phyloP scores from a whole-genome alignment of 2,113 vertebrate genomes.

The Pipa parva region DNA sequence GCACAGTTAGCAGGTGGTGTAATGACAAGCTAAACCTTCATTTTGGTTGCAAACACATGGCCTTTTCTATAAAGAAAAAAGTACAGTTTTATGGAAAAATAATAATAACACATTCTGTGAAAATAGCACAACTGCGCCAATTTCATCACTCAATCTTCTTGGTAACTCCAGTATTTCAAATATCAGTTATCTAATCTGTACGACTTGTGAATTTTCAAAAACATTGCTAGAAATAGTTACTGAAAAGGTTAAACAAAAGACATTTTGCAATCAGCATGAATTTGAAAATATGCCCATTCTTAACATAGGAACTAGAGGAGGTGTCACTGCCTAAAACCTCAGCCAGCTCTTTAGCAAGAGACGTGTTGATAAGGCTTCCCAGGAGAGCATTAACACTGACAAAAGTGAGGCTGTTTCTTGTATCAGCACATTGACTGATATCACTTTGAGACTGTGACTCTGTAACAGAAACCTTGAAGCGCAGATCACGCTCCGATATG shows the following conservation, averaged over 20 bases:
- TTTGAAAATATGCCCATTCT: constrained; percentile 1
- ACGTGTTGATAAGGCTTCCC: constrained; percentile 26
- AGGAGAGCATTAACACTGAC: constrained; percentile 1
- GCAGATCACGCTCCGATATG: constrained; percentile 17
- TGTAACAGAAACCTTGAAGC: constrained; percentile 13
- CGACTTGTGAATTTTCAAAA: not conserved
- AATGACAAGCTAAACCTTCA: no score
- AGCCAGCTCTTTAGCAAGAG: constrained; percentile 26
- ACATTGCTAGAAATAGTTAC: not conserved
- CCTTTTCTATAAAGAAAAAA: no score
- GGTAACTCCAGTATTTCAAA: no score
- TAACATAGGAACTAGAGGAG: constrained; percentile 1
- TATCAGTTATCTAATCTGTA: no score
- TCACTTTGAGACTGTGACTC: constrained; percentile 12
- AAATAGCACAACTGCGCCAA: no score
- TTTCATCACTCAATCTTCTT: no score
- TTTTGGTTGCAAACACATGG: no score
- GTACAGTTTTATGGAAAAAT: no score
- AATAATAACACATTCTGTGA: no score
- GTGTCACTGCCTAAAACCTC: constrained; percentile 29
- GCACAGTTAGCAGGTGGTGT: no score
- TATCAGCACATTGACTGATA: constrained; percentile 29
- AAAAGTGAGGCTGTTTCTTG: constrained; percentile 2
- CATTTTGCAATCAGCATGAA: not conserved
- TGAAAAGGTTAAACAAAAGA: constrained; percentile 20